Evolutionary conservation across 1,140 invertebrate genomes (phyloP), one percentile per base, ranked within the genome.

Genomic region (Mercenaria mercenaria): DNA sequence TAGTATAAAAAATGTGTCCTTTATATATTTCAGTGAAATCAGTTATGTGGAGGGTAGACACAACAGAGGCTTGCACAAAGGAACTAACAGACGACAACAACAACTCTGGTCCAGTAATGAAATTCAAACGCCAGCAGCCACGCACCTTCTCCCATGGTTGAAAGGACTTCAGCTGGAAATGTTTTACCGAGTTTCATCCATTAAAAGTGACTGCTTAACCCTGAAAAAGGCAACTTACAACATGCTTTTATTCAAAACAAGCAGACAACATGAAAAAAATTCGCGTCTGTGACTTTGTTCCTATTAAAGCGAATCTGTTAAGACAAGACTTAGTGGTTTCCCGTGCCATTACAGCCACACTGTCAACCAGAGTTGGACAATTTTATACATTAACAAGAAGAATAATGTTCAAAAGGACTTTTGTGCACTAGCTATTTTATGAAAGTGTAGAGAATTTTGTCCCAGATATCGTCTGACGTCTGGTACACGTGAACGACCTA

Each of bases 11-110:
- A n/a, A n/a, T n/a, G n/a, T n/a, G n/a, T n/a, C n/a, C 20, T 67
- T 72, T 20, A 23, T 72, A 8, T 67, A 1, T 72, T 41, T 72
- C 37, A 72, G 67, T 72, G 67, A 72, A 72, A 39, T 72, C 67
- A 20, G 67, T 39, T 8, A 39, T 39, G 67, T 72, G 32, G 34
- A 23, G 34, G 67, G 67, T 72, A 20, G 37, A 72, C 3, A 39
- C 32, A 72, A 39, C 15, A 11, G 67, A 72, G 34, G 39, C 4
- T 15, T 39, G 15, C 15, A 15, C 39, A 18, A 72, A 39, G 39
- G 29, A 72, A 10, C 23, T 72, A 34, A 23, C 67, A 2, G 67
- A 72, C 67, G 13, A 72, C 18, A 41, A 72, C 67, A 72, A 72
- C 67, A 72, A 72, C 34, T 20, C 11, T n/a, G 34, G 23, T 18